These are phyloP conservation scores for Mythimna vitellina DNA, from an alignment of 2,888 invertebrate genomes.

Conservation along the genomic window DNA sequence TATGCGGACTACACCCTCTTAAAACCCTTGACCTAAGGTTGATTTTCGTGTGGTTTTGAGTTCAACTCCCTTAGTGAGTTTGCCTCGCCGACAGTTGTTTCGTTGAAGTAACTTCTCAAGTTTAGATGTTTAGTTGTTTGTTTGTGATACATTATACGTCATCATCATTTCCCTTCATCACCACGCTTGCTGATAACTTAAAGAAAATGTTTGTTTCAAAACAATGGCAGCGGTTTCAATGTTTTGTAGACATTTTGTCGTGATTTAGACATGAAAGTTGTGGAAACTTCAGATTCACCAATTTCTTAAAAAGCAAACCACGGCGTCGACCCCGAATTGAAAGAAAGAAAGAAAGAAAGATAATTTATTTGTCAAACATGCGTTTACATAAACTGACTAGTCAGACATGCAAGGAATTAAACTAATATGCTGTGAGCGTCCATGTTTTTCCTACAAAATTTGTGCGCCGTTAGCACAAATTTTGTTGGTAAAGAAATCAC, in stretches of 20 bases:
- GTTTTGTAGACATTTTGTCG: conserved; percentile 28
- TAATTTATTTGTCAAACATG: too few species aligned
- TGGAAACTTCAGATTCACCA: neutral
- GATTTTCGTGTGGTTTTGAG: neutral
- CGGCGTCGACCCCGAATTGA: too few species aligned
- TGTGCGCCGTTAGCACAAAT: too few species aligned
- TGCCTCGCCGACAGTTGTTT: conserved; percentile 70
- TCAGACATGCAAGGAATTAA: too few species aligned
- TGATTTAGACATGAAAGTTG: conserved; percentile 29
- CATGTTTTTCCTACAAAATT: too few species aligned
- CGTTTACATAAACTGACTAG: too few species aligned
- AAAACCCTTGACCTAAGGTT: neutral
- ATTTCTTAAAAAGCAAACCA: too few species aligned
- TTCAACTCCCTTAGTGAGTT: conserved; percentile 12
- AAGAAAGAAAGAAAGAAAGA: too few species aligned
- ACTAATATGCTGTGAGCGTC: too few species aligned
- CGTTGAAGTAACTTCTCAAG: conserved; percentile 70
- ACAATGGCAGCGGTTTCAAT: conserved; percentile 45
- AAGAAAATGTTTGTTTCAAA: conserved; percentile 49
- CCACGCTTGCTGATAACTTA: conserved; percentile 46
- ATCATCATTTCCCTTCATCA: conserved; percentile 55
- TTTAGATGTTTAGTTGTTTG: conserved; percentile 77
- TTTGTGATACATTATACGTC: conserved; percentile 69
- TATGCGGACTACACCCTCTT: conserved; percentile 17
- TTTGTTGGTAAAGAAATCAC: too few species aligned